Conservation (phyloP, 2,113 vertebrate species). For the Engraulis encrasicolus region DNA sequence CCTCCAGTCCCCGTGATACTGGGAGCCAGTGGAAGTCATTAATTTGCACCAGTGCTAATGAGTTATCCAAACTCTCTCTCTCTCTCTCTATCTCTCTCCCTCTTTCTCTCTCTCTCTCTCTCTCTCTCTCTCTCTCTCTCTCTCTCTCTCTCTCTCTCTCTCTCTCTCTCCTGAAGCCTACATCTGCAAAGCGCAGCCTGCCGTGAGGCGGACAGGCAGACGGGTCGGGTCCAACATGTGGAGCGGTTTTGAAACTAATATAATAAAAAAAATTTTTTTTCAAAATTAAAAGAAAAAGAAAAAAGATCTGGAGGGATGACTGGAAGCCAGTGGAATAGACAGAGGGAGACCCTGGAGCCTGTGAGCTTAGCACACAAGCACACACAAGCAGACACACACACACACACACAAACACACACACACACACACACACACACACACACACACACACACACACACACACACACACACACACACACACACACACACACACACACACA, state of each 20-base stretch:
- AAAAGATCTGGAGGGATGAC: neutral
- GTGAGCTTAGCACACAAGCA: neutral
- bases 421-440: too few species aligned
- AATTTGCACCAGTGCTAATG: conserved; percentile 30
- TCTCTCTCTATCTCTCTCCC: too few species aligned
- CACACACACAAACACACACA: too few species aligned
- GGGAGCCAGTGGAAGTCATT: conserved; percentile 66
- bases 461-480: too few species aligned
- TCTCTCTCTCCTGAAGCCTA: too few species aligned
- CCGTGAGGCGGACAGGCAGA: conserved; percentile 50
- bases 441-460: too few species aligned
- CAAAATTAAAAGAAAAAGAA: neutral
- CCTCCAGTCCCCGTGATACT: conserved; percentile 55
- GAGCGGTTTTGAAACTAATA: neutral
- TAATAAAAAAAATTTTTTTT: too few species aligned
- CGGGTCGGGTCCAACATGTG: neutral
- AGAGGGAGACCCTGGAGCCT: neutral
- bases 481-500: too few species aligned
- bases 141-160: too few species aligned
- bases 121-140: too few species aligned
- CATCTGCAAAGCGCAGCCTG: neutral
- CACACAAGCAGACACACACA: too few species aligned
- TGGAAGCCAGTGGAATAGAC: conserved; percentile 8
- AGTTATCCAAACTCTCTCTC: neutral
- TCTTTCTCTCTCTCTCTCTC: too few species aligned